phyloP scores from a whole-genome alignment of 2,113 vertebrate species.

The Caracal caracal region DNA sequence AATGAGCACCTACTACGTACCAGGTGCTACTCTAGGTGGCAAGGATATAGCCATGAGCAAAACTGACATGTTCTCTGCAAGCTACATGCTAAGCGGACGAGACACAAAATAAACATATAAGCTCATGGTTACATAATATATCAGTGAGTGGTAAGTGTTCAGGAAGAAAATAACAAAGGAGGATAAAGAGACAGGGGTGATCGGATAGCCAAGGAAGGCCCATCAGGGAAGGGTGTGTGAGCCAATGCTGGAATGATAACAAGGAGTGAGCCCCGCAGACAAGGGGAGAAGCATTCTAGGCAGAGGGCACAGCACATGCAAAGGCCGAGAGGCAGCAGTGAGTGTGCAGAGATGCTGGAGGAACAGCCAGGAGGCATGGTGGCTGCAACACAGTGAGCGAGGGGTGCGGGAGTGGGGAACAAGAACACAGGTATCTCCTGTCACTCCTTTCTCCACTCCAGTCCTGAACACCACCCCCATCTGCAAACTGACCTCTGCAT shows the following conservation, averaged over 20 bases:
- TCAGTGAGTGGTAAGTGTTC: not conserved
- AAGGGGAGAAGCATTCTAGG: not conserved
- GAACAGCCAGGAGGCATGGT: not conserved
- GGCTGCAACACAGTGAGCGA: not conserved
- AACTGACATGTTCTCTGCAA: not conserved
- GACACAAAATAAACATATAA: not conserved
- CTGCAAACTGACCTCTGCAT: not conserved
- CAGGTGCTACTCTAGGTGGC: not conserved
- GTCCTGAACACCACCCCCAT: not conserved
- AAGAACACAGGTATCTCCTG: not conserved
- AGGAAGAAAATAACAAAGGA: not conserved
- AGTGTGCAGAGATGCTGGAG: not conserved
- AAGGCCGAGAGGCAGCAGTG: not conserved
- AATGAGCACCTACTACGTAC: not conserved
- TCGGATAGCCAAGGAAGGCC: not conserved
- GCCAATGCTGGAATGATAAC: not conserved
- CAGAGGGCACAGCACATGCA: not conserved
- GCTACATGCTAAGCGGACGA: not conserved
- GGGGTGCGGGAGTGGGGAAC: not conserved
- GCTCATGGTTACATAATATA: not conserved
- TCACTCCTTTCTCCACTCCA: not conserved
- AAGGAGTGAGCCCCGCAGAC: not conserved
- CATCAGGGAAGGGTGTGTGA: rapidly evolving
- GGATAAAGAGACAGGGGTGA: not conserved
- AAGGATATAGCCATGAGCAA: not conserved